Evolutionary conservation across 1,140 invertebrate species (phyloP), one percentile per base, ranked within the genome.

Genomic region (Saccostrea glomerata): DNA sequence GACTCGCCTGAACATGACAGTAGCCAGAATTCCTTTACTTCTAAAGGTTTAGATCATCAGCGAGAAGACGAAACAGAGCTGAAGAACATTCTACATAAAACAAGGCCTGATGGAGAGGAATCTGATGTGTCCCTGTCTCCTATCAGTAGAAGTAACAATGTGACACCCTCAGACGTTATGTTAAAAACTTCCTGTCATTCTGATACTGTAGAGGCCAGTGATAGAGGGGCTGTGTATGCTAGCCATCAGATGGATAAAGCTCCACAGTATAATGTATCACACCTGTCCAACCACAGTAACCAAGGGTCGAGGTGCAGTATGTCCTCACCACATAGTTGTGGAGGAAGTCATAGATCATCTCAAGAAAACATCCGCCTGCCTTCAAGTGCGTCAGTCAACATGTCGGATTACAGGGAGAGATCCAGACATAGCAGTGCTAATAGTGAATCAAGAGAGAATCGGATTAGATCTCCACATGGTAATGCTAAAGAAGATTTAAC

Each of bases 31-130:
- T 84, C 82, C 13, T 30, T 77, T 15, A 77, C 23, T 36, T 77
- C 70, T 9, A 77, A 84, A 84, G 40, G 82, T 5, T 84, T 20
- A 84, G 30, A 36, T 36, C 15, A 3, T 82, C 73, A 82, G 23
- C 15, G 15, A 36, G 70, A 40, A 36, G 70, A 77, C 15, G 70
- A 77, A 12, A n/a, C 13, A 13, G 82, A 84, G n/a, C 20, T 84
- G 82, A 84, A 84, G 23, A 84, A 84, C 54, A 56, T 55, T 56
- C 40, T 84, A 5, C 82, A 84, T n/a, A 90, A 90, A 82, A 82
- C 89, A 12, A 87, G 88, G 40, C 87, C 89, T 4, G 89, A 90
- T 85, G 89, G 89, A 2, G 87, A 90, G 60, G 89, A 90, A 85
- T 88, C 89, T 11, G 89, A 90, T 25, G 77, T 54, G 55, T 85